A percentile compares a stretch with the other conserved stretches of the same genome.
Conservation (phyloP, 2,888 invertebrate species). For the Sturmia bella region DNA sequence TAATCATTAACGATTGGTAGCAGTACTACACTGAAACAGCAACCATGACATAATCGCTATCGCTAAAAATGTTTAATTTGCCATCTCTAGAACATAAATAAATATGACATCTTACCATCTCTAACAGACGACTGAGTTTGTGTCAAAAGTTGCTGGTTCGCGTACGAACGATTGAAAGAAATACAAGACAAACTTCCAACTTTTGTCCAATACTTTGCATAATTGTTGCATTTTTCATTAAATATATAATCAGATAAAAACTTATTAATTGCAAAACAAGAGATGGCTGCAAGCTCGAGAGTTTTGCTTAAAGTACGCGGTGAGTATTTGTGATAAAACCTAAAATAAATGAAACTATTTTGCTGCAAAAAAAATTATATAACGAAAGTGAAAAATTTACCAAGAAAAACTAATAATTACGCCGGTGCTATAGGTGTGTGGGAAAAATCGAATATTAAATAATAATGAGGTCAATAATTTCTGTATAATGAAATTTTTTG, state of each 20-base stretch:
- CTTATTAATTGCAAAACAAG: conserved; percentile 67
- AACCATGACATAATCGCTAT: conserved; percentile 9
- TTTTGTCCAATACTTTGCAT: conserved; percentile 62
- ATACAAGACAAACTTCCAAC: conserved; percentile 69
- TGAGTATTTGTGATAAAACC: conserved; percentile 76
- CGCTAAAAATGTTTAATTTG: neutral
- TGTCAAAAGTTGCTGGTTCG: conserved; percentile 48
- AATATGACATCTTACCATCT: conserved; percentile 10
- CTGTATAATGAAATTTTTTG: conserved; percentile 16
- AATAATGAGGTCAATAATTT: conserved; percentile 14
- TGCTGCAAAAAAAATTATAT: conserved; percentile 63
- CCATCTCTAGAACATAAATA: conserved; percentile 39
- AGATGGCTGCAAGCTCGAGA: conserved; percentile 85
- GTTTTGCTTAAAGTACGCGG: conserved; percentile 84
- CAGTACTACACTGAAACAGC: neutral
- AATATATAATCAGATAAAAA: conserved; percentile 45
- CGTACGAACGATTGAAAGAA: conserved; percentile 69
- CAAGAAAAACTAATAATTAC: neutral
- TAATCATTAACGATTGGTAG: too few species aligned
- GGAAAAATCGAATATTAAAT: conserved; percentile 18
- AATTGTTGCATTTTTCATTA: conserved; percentile 54
- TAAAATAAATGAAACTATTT: conserved; percentile 71
- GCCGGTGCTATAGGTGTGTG: conserved; percentile 6
- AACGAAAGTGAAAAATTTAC: conserved; percentile 40
- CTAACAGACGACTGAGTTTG: conserved; percentile 37